phyloP scores from a whole-genome alignment of 2,113 vertebrate genomes.

The Emydura subglobosa region DNA sequence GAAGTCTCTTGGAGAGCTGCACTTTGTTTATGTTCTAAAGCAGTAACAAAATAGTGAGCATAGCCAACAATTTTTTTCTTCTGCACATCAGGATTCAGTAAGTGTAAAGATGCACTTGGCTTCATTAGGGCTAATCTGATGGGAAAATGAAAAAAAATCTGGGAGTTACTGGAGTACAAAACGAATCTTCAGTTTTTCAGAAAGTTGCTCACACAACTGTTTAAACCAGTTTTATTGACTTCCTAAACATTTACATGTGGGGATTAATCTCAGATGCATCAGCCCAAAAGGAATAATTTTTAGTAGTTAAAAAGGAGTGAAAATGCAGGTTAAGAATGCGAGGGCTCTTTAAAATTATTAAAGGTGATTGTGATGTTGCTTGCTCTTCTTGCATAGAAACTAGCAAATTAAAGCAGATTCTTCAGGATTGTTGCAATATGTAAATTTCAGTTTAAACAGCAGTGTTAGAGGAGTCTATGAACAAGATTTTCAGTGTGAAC shows the following conservation, averaged over 20 bases:
- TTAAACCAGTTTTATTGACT: neutral
- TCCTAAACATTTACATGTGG: neutral
- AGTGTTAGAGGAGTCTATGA: neutral
- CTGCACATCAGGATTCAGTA: neutral
- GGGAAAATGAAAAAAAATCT: neutral
- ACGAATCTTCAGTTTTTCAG: neutral
- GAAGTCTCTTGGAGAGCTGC: accelerated
- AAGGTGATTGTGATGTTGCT: neutral
- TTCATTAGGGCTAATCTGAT: neutral
- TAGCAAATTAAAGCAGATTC: neutral
- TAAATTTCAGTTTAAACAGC: neutral
- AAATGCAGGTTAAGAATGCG: neutral
- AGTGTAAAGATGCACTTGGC: neutral
- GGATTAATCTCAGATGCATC: neutral
- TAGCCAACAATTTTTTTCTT: neutral
- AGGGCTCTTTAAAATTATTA: neutral
- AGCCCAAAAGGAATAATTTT: conserved; percentile 24
- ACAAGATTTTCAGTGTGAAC: neutral
- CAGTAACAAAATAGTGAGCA: neutral
- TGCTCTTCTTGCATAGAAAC: neutral
- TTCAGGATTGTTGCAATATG: neutral
- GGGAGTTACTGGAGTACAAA: neutral
- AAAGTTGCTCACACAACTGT: neutral
- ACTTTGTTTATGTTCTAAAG: neutral
- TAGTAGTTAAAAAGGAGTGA: neutral